Evolutionary conservation across 2,113 vertebrate species (phyloP), one percentile per base, ranked within the genome.

Genomic region (Rafetus swinhoei): DNA sequence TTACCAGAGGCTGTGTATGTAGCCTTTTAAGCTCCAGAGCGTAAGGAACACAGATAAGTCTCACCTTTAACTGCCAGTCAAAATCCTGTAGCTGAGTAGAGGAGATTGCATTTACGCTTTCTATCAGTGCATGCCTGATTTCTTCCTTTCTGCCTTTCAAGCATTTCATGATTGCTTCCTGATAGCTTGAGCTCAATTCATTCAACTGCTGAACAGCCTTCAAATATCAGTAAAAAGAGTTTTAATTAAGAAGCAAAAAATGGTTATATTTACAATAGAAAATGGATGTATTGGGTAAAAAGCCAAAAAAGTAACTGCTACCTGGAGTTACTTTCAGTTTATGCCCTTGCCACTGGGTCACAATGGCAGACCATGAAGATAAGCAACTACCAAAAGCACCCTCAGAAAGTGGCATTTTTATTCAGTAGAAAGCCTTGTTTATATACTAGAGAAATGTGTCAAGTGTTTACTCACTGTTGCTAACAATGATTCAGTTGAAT

Each of bases 61-160:
- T 97, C 87, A 99, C 99, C 99, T 99, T 99, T 84, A 99, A 97
- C 90, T 99, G 99, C 99, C 99, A 99, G 97, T 99, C 99, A 96
- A 99, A 99, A 97, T 99, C 98, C 92, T 99, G 98, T 54, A 99
- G 98, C 53, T 98, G 98, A 3, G 98, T 96, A 91, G 98, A 98
- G 52, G 99, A 99, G 91, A 99, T 98, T 52, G 89, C 96, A 90
- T 98, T 98, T 90, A 99, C 98, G 95, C 96, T 98, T 94, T 98
- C 97, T 93, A 99, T 93, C 15, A 99, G 96, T 4, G 98, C 97
- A 16, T 95, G 97, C 35, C 95, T 98, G 93, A 99, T 98, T 96
- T 99, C 99, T 62, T 98, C 98, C 76, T 94, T 98, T 87, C 99
- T 98, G 39, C 97, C 98, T 97, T 97, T 98, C 72, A 99, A 95